These are phyloP conservation scores for Lordiphosa collinella DNA, from an alignment of 1,140 invertebrate species.

Conservation along the genomic window DNA sequence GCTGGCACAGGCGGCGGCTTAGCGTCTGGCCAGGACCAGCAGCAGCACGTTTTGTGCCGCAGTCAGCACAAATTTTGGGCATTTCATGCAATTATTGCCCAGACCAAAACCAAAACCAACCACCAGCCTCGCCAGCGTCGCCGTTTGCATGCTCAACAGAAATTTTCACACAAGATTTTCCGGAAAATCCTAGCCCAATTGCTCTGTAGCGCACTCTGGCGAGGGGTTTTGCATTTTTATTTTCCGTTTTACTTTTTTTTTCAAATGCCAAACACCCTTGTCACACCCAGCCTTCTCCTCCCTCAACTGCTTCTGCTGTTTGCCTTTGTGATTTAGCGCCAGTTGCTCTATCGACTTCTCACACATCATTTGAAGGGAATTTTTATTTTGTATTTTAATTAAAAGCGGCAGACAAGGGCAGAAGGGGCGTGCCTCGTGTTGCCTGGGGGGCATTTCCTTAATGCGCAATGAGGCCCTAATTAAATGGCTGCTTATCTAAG, in stretches of 20 bases:
- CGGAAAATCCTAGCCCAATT: constrained; percentile 45
- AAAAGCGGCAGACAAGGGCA: constrained; percentile 61
- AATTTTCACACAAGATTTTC: constrained; percentile 76
- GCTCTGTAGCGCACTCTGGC: constrained; percentile 10
- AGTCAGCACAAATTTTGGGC: constrained; percentile 66
- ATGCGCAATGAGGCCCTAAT: constrained; percentile 67
- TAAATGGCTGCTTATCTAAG: constrained; percentile 61
- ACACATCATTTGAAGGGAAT: constrained; percentile 65
- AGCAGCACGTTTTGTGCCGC: constrained; percentile 46
- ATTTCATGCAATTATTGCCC: constrained; percentile 71
- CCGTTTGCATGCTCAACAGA: constrained; percentile 73
- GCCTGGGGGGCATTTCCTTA: constrained; percentile 59
- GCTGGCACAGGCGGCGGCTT: constrained; percentile 55
- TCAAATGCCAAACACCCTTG: constrained; percentile 40
- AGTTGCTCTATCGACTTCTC: constrained; percentile 68
- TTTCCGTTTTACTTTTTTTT: constrained; percentile 2
- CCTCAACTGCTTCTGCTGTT: constrained; percentile 39
- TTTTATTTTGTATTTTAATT: constrained; percentile 54
- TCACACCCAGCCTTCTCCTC: background rate
- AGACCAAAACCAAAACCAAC: constrained; percentile 11
- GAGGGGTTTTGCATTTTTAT: constrained; percentile 36
- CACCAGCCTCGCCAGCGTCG: constrained; percentile 13
- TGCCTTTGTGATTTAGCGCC: constrained; percentile 66
- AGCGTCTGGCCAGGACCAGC: constrained; percentile 58
- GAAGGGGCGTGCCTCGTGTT: constrained; percentile 60